A percentile compares a stretch with the other conserved stretches of the same genome.
Evolutionary conservation across 2,113 vertebrate genomes (phyloP).

Genomic region (Panthera tigris): DNA sequence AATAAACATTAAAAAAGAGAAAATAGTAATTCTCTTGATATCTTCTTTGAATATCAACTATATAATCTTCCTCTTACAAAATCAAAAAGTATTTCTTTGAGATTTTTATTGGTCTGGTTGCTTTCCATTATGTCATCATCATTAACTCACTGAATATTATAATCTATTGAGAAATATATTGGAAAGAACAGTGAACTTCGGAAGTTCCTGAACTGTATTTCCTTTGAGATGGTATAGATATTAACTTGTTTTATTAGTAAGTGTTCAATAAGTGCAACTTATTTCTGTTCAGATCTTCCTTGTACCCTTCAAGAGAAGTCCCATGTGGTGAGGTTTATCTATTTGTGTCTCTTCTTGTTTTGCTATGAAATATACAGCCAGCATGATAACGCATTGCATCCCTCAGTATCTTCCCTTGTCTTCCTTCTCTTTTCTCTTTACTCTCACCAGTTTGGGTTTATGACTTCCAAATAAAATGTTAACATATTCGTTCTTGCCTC

Average conservation of each 20-base stretch:
- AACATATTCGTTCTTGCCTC: neutral
- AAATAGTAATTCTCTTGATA: conserved; percentile 45
- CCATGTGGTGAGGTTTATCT: too few species aligned
- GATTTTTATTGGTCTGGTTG: neutral
- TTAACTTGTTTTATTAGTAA: conserved; percentile 3
- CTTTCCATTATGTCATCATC: neutral
- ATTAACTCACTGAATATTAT: neutral
- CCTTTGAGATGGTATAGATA: neutral
- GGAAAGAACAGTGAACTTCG: neutral
- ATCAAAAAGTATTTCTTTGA: neutral
- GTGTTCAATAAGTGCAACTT: neutral
- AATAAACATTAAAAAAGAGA: neutral
- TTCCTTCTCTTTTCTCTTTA: neutral
- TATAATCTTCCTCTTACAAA: neutral
- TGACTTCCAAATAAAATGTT: neutral
- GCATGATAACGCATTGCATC: fast-evolving
- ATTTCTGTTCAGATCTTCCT: neutral
- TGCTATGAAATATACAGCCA: neutral
- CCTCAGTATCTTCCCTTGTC: neutral
- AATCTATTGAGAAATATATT: neutral
- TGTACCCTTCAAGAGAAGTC: neutral
- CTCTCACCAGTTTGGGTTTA: neutral
- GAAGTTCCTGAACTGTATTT: conserved; percentile 2
- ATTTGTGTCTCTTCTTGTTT: neutral
- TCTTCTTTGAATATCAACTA: conserved; percentile 23